Base-by-base conservation (phyloP, 2,888 invertebrate species). In the Lasiommata megera region DNA sequence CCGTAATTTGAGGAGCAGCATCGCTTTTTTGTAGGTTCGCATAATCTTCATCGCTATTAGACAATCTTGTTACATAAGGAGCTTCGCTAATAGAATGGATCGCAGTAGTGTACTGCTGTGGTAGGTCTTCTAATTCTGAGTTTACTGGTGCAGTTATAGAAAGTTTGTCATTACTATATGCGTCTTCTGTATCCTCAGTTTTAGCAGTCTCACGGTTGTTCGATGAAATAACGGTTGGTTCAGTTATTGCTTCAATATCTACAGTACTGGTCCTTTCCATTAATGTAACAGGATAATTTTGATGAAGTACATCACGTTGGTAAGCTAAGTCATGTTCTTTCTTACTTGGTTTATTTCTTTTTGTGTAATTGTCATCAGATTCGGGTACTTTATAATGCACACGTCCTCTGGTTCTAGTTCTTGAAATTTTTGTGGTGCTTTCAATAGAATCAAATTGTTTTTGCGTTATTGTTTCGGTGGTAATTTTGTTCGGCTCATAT, bases 241-340 rank as follows among this genome's bases (percentile, higher is more conserved):
- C 88, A 9, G 90, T 90, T 14, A 88, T 83, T 43, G 88, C 86
- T 73, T 89, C 90, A 64, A 88, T 84, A 48, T 90, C 88, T 37
- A 80, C 77, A 23, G 92, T 92, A 62, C 87, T 91, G 60, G 76
- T 77, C 62, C 88, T 77, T 71, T 91, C 91, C 79, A 86, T 86
- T 18, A 91, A 64, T 6, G 93, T 93, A 0, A 93, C 92, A 1
- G 93, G 93, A 68, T 93, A 93, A 65, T 93, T 93, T 70, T 93
- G 93, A 67, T 93, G 93, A 5, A 93, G 72, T 1, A 93, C 90
- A 71, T 93, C 93, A 61, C 93, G 84, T 76, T 93, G 93, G 64
- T 93, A 93, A 1, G 93, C 93, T 61, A 93, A 72, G 57, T 91
- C 90, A 57, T 79, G 71, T 63, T 86, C 82, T 66, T 85, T 86